Evolutionary conservation across 2,888 invertebrate genomes (phyloP), one percentile per base, ranked within the genome.

Genomic region (Platycheirus rosarum): DNA sequence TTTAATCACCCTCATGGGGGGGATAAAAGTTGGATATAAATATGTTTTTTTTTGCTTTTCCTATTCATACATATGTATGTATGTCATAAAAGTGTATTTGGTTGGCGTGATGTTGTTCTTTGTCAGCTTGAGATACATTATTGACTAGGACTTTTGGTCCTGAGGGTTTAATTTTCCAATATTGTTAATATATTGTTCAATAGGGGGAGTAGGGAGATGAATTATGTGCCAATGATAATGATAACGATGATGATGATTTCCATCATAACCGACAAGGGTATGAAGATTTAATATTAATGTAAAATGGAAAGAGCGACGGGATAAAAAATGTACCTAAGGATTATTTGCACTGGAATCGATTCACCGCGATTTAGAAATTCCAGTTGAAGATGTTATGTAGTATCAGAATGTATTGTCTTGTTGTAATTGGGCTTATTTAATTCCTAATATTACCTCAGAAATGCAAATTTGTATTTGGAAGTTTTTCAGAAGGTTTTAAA

Each of bases 1-100:
- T 89, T 89, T 89, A 89, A 89, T 89, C 89, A 89, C 89, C 88
- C 89, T 88, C 89, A 73, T 74, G 88, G 87, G 89, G 85, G 86
- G 55, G n/a, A 65, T 65, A 32, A 2, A 62, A 53, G 40, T 53
- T 65, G 20, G 11, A 60, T 62, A 32, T 46, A 23, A 6, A 11
- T 23, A n/a, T 26, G 7, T 55, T 26, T 40, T 4, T 57, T 2
- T 26, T 26, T 57, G 11, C 18, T 55, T 20, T 7, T 18, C 13
- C 16, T 13, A 37, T n/a, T n/a, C n/a, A n/a, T n/a, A n/a, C n/a
- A n/a, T n/a, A n/a, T n/a, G n/a, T n/a, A n/a, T n/a, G n/a, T n/a
- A n/a, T n/a, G n/a, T n/a, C n/a, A n/a, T n/a, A n/a, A n/a, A n/a
- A n/a, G n/a, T n/a, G n/a, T n/a, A n/a, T n/a, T n/a, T n/a, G 32